Conservation (phyloP, 2,888 invertebrate species). For the Mythimna impura region DNA sequence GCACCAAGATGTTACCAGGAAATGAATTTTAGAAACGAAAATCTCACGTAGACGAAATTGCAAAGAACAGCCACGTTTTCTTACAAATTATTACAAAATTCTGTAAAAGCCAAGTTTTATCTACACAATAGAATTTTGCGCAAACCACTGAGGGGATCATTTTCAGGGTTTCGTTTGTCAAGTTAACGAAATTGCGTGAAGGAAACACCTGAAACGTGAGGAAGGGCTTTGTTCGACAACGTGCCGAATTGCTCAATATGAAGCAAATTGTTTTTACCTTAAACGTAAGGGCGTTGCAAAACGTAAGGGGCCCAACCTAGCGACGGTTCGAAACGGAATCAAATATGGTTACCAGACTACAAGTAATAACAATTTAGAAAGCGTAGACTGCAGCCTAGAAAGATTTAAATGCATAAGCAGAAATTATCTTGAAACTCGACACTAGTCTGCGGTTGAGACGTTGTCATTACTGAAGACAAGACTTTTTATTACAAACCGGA, state of each 20-base stretch:
- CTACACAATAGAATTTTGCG: neutral
- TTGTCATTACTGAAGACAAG: conserved; percentile 27
- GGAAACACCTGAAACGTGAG: conserved; percentile 16
- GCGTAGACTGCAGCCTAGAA: conserved; percentile 24
- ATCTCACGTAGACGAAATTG: neutral
- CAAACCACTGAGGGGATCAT: neutral
- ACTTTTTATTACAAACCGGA: conserved; percentile 6
- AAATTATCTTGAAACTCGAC: conserved; percentile 33
- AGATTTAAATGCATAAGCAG: conserved; percentile 22
- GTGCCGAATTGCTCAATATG: conserved; percentile 24
- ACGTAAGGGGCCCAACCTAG: neutral
- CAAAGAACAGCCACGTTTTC: conserved; percentile 14
- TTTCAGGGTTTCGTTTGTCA: conserved; percentile 27
- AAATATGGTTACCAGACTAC: conserved; percentile 19
- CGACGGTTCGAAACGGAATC: conserved; percentile 3
- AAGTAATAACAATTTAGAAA: conserved; percentile 36
- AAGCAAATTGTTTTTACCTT: neutral
- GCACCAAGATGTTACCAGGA: neutral
- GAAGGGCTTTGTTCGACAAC: conserved; percentile 6
- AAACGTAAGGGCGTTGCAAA: neutral
- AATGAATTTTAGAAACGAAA: neutral
- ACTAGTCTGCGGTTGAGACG: conserved; percentile 28
- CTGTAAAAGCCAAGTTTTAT: conserved; percentile 14
- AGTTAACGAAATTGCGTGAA: conserved; percentile 9
- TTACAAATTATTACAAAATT: neutral